Base-by-base conservation (phyloP, 64 coral and sea anemone genomes). In the Exaiptasia diaphana region DNA sequence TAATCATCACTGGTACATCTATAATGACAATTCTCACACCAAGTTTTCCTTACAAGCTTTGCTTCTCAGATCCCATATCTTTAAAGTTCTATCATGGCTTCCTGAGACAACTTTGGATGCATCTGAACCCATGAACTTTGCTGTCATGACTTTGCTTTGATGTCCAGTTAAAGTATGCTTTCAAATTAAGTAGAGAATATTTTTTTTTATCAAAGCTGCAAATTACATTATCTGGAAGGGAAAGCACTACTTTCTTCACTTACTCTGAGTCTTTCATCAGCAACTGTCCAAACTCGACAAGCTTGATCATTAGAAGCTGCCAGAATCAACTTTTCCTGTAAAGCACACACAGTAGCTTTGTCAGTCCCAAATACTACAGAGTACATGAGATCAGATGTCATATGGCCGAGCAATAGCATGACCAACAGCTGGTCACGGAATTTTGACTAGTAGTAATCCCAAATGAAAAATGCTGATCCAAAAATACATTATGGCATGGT, bases 21-120 rank as follows among this genome's bases (percentile, higher is more conserved):
- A n/a, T n/a, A n/a, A n/a, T n/a, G n/a, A n/a, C n/a, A n/a, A n/a
- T n/a, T n/a, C n/a, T n/a, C n/a, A n/a, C n/a, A n/a, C n/a, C n/a
- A n/a, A 36, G 15, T 46, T 45, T 13, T 43, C 71, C 89, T 93
- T 89, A 99, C 95, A 99, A 48, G 77, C 89, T 86, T 78, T 92
- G 76, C 89, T 99, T 74, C 95, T 83, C 4, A 99, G 86, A 35
- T 99, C 95, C 95, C 95, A 99, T 5, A 99, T 65, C 62, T 99
- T 99, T 56, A 99, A 65, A 17, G 95, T 99, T 34, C 95, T 92
- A 32, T 99, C 95, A 40, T 92, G 89, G 53, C 89, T 92, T 50
- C 95, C 95, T 55, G 95, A 99, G 29, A 99, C 95, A 38, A 99
- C 67, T 72, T 99, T 99, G 28, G 89, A 53, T 36, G 95, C 73